Conservation (phyloP, 53 echinoderm and acorn worm species). For the Hippasteria phrygiana region DNA sequence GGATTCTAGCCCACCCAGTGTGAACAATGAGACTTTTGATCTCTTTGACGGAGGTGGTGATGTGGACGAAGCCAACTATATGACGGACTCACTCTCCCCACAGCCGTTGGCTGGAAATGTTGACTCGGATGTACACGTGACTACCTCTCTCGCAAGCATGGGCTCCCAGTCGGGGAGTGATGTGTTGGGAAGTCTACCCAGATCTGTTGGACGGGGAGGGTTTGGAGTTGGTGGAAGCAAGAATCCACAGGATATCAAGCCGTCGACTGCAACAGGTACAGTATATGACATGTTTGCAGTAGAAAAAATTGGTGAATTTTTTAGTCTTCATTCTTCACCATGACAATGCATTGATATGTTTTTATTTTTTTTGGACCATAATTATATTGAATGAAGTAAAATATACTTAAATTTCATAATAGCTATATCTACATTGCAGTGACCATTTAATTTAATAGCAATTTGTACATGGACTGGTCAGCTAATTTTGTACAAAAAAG, state of each 20-base stretch:
- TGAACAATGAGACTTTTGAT: conserved; percentile 96
- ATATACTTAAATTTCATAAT: no score
- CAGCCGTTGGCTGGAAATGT: conserved; percentile 66
- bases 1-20: conserved; percentile 96
- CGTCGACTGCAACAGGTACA: conserved; percentile 35
- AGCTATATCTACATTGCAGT: no score
- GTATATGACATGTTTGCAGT: conserved; percentile 12
- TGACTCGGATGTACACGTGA: conserved; percentile 61
- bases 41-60: conserved; percentile 90
- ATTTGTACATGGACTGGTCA: no score
- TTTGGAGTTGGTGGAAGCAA: conserved; percentile 40
- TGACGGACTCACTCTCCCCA: conserved; percentile 91
- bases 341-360: no score
- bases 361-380: no score
- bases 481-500: no score
- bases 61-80: conserved; percentile 94
- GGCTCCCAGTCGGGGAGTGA: conserved; percentile 53
- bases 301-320: no score
- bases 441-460: no score
- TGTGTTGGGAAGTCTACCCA: conserved; percentile 35
- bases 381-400: no score
- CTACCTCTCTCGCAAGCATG: conserved; percentile 41
- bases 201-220: conserved; percentile 44
- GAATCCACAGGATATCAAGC: conserved; percentile 40
- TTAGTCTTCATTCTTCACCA: no score